These are phyloP conservation scores for Heterotis niloticus DNA, from an alignment of 2,113 vertebrate genomes.

Conservation along the genomic window DNA sequence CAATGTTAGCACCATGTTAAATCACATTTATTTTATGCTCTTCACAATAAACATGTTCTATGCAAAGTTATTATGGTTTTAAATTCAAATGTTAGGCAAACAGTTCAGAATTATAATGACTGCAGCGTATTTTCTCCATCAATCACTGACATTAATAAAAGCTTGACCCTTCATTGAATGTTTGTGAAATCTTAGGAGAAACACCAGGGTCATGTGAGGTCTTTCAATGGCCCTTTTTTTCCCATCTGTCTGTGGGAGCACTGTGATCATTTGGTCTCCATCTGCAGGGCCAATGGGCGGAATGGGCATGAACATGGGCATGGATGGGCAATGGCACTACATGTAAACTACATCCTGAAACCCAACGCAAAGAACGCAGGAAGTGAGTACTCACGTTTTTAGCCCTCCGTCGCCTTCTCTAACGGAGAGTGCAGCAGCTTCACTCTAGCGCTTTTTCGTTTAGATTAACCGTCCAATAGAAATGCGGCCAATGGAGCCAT, in stretches of 20 bases:
- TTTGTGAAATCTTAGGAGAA: neutral
- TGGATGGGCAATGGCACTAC: slow-evolving; percentile 99
- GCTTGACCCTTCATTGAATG: too few relatives aligned
- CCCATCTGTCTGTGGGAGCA: neutral
- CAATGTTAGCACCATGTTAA: too few relatives aligned
- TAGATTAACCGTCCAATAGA: slow-evolving; percentile 73
- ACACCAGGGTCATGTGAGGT: neutral
- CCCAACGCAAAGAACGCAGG: slow-evolving; percentile 92
- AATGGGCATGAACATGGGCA: slow-evolving; percentile 99
- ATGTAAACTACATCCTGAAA: slow-evolving; percentile 98
- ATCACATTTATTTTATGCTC: too few relatives aligned
- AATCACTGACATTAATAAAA: too few relatives aligned
- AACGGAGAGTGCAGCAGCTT: slow-evolving; percentile 17
- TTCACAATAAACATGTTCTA: too few relatives aligned
- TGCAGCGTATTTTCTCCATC: too few relatives aligned
- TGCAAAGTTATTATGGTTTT: too few relatives aligned
- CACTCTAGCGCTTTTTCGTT: slow-evolving; percentile 53
- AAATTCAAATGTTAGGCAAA: too few relatives aligned
- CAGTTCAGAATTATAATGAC: too few relatives aligned
- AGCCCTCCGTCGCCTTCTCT: slow-evolving; percentile 40
- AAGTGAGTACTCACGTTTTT: slow-evolving; percentile 84
- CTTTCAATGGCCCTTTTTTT: neutral
- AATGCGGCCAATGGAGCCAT: slow-evolving; percentile 36
- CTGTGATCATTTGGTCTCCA: slow-evolving; percentile 57
- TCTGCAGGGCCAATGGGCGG: slow-evolving; percentile 99